phyloP scores from a whole-genome alignment of 1,140 invertebrate species.

The Drepana arcuata region DNA sequence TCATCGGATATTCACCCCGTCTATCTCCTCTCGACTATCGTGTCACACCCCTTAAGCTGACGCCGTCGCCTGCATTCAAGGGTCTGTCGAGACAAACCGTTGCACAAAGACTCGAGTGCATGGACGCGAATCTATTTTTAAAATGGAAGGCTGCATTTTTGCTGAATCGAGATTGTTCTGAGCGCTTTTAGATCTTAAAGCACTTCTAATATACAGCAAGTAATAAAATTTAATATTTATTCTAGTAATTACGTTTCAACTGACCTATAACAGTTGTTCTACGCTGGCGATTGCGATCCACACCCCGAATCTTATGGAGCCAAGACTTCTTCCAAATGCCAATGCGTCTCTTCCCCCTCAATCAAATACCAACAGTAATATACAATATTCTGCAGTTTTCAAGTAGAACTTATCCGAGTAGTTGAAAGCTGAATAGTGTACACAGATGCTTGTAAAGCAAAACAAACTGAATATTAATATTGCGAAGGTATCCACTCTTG shows the following conservation, averaged over 20 bases:
- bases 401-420: neutral
- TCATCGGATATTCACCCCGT: constrained; percentile 32
- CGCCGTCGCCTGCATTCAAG: constrained; percentile 24
- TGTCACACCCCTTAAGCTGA: constrained; percentile 22
- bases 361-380: constrained; percentile 1
- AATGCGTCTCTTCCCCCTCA: constrained; percentile 4
- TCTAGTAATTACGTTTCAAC: too few relatives aligned
- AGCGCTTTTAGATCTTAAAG: too few relatives aligned
- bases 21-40: constrained; percentile 18
- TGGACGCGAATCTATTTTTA: constrained; percentile 41
- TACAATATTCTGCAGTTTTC: constrained; percentile 1
- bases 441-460: constrained; percentile 3
- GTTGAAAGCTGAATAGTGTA: constrained; percentile 5
- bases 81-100: constrained; percentile 37
- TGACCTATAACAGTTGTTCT: too few relatives aligned
- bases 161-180: too few relatives aligned
- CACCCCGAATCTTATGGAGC: too few relatives aligned
- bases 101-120: constrained; percentile 38
- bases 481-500: constrained; percentile 31
- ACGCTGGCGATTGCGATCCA: too few relatives aligned
- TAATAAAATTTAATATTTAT: too few relatives aligned
- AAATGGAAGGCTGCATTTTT: constrained; percentile 36
- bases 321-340: constrained; percentile 31
- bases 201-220: too few relatives aligned
- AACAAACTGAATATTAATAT: constrained; percentile 23